A percentile compares a stretch with the other conserved stretches of the same genome.
Conservation (phyloP, 2,888 invertebrate genomes). For the Mimachlamys varia region DNA sequence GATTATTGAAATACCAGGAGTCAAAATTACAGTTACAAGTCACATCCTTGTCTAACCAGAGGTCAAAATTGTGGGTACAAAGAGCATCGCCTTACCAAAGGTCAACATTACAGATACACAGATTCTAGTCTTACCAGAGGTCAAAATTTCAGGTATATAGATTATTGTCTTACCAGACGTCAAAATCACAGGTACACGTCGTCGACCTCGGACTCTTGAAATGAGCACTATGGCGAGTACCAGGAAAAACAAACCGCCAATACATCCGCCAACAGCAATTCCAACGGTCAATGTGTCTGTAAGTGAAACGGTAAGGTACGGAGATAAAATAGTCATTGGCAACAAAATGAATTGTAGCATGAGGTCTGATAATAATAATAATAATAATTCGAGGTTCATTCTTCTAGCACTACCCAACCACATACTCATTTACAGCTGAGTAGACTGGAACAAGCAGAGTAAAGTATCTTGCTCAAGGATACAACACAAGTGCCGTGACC, state of each 20-base stretch:
- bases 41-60: not conserved
- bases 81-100: too few species aligned
- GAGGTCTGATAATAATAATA: too few species aligned
- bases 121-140: not conserved
- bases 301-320: not conserved
- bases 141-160: not conserved
- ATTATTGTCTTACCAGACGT: not conserved
- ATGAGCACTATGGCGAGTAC: not conserved
- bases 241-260: not conserved
- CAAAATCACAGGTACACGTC: not conserved
- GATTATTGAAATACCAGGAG: not conserved
- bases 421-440: too few species aligned
- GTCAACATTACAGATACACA: too few species aligned
- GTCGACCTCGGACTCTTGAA: not conserved
- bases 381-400: too few species aligned
- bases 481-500: too few species aligned
- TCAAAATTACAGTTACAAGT: not conserved
- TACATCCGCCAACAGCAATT: not conserved
- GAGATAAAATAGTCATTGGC: too few species aligned
- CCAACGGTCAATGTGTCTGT: not conserved
- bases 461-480: too few species aligned
- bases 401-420: too few species aligned
- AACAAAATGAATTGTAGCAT: too few species aligned
- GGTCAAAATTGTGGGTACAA: not conserved
- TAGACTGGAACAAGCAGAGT: too few species aligned